Evolutionary conservation across 2,797 vertebrate genomes (phyloP).

Genomic region (Cyprinella venusta): DNA sequence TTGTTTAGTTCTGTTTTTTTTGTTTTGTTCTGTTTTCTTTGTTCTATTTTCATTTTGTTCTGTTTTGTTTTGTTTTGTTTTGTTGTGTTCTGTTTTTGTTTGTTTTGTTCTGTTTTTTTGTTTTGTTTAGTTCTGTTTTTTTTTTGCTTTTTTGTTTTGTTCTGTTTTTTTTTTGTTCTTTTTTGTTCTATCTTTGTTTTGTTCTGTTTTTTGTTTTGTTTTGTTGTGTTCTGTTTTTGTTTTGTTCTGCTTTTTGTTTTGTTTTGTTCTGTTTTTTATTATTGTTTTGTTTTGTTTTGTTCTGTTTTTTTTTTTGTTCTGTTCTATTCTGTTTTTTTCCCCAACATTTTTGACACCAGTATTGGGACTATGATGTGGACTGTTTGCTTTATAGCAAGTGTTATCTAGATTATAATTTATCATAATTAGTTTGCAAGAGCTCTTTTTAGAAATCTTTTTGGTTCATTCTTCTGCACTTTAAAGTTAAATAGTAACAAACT

Average conservation of each 20-base stretch:
- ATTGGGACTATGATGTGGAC: neutral
- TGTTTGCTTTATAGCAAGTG: neutral
- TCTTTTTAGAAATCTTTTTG: neutral
- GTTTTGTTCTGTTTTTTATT: too few species aligned
- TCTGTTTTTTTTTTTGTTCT: too few species aligned
- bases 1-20: fast-evolving
- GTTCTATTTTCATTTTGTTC: too few species aligned
- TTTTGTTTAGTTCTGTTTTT: too few species aligned
- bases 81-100: too few species aligned
- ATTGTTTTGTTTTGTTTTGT: too few species aligned
- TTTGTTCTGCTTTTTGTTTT: too few species aligned
- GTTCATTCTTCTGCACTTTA: neutral
- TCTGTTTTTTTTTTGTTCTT: neutral
- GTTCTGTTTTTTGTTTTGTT: too few species aligned
- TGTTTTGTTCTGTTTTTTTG: too few species aligned
- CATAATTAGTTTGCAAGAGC: neutral
- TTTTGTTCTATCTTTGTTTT: too few species aligned
- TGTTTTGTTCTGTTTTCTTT: fast-evolving
- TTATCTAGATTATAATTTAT: neutral
- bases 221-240: neutral
- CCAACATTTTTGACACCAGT: neutral
- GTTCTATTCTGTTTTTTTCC: too few species aligned
- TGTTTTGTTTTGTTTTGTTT: too few species aligned
- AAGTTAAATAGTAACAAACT: neutral
- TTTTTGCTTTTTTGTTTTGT: neutral